Evolutionary conservation across 2,888 invertebrate species (phyloP).

Genomic region (Plusia festucae): DNA sequence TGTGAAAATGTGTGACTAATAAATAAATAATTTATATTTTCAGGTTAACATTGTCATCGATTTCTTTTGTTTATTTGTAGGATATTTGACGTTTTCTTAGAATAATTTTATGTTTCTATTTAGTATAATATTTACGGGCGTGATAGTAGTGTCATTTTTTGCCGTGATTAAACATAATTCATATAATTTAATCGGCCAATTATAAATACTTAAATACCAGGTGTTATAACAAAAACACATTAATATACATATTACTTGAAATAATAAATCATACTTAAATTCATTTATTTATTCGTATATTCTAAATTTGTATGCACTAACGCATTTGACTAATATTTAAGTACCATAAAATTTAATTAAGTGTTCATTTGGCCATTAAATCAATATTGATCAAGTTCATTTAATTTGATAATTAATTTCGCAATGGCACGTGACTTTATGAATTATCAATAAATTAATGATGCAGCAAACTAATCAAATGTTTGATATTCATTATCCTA

Average conservation of each 20-base stretch:
- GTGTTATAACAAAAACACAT: background rate
- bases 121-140: background rate
- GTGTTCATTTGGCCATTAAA: background rate
- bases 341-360: background rate
- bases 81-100: too few relatives aligned
- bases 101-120: background rate
- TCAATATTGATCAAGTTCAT: background rate
- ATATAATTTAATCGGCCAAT: too few relatives aligned
- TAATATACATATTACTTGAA: background rate
- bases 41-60: too few relatives aligned
- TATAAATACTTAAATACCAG: too few relatives aligned
- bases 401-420: conserved; percentile 29
- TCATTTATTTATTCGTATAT: background rate
- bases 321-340: background rate
- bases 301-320: background rate
- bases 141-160: too few relatives aligned
- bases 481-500: conserved; percentile 38
- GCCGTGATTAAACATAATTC: too few relatives aligned
- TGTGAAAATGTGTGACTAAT: conserved; percentile 41
- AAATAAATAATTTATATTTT: conserved; percentile 24
- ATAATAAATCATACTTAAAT: background rate
- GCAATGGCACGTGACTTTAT: conserved; percentile 18
- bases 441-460: conserved; percentile 38
- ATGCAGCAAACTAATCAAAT: conserved; percentile 34
- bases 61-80: too few relatives aligned